Evolutionary conservation across 2,797 vertebrate genomes (phyloP).

Genomic region (Coluber constrictor): DNA sequence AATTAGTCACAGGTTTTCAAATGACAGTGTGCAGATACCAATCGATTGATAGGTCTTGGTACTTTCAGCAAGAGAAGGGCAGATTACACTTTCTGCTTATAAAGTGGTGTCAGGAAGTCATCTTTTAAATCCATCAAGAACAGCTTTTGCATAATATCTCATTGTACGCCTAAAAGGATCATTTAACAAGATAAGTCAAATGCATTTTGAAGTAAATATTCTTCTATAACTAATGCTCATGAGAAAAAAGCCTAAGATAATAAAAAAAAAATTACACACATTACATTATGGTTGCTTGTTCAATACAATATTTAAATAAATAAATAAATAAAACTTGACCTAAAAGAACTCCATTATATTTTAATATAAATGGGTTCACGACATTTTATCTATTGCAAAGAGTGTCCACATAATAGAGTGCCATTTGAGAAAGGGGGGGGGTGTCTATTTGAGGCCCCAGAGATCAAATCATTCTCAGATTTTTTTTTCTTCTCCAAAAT

Average conservation of each 20-base stretch:
- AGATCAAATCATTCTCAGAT: not conserved
- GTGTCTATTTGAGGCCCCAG: not conserved
- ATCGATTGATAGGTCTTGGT: not conserved
- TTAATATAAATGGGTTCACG: not conserved
- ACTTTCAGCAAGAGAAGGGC: not conserved
- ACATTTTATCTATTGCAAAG: not conserved
- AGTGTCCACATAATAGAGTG: not conserved
- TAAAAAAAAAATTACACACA: constrained; percentile 40
- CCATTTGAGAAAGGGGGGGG: not conserved
- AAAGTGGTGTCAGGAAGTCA: constrained; percentile 25
- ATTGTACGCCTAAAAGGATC: constrained; percentile 32
- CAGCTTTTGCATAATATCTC: constrained; percentile 37
- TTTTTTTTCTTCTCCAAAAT: not conserved
- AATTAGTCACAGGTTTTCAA: not conserved
- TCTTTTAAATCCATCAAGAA: constrained; percentile 41
- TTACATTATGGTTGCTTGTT: constrained; percentile 25
- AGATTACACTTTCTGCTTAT: constrained; percentile 4
- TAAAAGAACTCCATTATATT: constrained; percentile 35
- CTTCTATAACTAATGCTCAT: constrained; percentile 43
- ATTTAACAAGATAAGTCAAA: constrained; percentile 36
- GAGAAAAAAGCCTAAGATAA: constrained; percentile 31
- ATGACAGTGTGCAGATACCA: not conserved
- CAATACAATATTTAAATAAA: constrained; percentile 23
- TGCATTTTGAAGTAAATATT: constrained; percentile 38
- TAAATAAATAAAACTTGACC: constrained; percentile 21